Evolutionary conservation across 2,797 vertebrate species (phyloP).

Genomic region (Acrossocheilus wenchowensis): DNA sequence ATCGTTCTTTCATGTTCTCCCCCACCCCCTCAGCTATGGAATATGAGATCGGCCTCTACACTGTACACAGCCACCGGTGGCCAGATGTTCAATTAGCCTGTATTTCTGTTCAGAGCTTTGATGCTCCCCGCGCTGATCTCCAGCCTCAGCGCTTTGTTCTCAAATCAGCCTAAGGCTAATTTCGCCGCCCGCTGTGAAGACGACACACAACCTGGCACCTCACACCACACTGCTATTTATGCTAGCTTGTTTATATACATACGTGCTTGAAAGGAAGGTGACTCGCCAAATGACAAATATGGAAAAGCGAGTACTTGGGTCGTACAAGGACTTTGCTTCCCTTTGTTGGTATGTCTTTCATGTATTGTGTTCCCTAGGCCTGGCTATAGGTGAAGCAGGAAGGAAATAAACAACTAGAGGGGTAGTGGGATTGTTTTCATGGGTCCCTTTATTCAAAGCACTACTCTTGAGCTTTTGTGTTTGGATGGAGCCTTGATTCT

Average conservation of each 20-base stretch:
- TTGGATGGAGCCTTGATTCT: slow-evolving; percentile 6
- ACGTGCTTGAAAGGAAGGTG: slow-evolving; percentile 36
- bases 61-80: slow-evolving; percentile 50
- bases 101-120: slow-evolving; percentile 61
- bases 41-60: slow-evolving; percentile 57
- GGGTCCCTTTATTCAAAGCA: slow-evolving; percentile 23
- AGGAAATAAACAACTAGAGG: slow-evolving; percentile 49
- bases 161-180: slow-evolving; percentile 59
- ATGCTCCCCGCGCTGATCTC: slow-evolving; percentile 57
- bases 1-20: slow-evolving; percentile 6
- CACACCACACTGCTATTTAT: slow-evolving; percentile 51
- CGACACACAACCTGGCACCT: slow-evolving; percentile 60
- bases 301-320: slow-evolving; percentile 31
- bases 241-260: slow-evolving; percentile 40
- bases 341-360: slow-evolving; percentile 25
- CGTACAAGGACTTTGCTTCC: neutral
- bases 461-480: slow-evolving; percentile 25
- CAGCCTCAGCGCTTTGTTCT: slow-evolving; percentile 60
- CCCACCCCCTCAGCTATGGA: slow-evolving; percentile 26
- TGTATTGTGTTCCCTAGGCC: slow-evolving; percentile 40
- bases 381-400: slow-evolving; percentile 53
- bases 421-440: slow-evolving; percentile 40
- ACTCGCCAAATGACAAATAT: slow-evolving; percentile 40
- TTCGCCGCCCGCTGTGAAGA: slow-evolving; percentile 49
- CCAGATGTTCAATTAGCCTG: slow-evolving; percentile 66